These are phyloP conservation scores for Tauraco erythrolophus DNA, from an alignment of 2,113 vertebrate genomes.

Conservation along the genomic window DNA sequence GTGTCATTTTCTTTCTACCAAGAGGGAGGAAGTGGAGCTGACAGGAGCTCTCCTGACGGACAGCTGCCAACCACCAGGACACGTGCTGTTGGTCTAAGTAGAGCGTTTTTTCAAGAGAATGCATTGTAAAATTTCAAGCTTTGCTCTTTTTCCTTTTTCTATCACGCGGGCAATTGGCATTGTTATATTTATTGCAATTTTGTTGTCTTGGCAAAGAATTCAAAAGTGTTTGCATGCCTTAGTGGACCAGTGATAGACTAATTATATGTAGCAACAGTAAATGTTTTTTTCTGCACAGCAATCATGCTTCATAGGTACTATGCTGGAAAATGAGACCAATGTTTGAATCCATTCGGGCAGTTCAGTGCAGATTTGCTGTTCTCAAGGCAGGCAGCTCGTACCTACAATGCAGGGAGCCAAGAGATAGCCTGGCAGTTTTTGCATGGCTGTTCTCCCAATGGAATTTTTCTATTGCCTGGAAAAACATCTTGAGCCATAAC, in stretches of 20 bases:
- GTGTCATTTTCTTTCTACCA: neutral
- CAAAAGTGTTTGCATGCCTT: neutral
- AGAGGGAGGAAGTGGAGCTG: neutral
- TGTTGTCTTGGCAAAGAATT: constrained; percentile 35
- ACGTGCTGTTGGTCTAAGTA: neutral
- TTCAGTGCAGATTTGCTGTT: neutral
- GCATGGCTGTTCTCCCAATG: neutral
- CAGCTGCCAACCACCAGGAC: neutral
- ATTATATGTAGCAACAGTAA: neutral
- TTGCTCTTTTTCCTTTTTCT: neutral
- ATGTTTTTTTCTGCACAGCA: neutral
- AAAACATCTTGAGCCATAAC: neutral
- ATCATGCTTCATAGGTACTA: neutral
- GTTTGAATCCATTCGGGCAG: neutral
- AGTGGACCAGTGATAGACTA: constrained; percentile 1
- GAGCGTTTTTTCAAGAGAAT: neutral
- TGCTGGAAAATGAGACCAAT: neutral
- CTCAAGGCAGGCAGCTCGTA: neutral
- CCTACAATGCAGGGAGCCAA: neutral
- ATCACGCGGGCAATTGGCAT: neutral
- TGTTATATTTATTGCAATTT: constrained; percentile 1
- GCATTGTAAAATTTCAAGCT: neutral
- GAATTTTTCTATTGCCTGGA: neutral
- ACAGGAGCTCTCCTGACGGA: neutral
- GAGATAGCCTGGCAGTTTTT: neutral